Evolutionary conservation across 1,140 invertebrate species (phyloP).

Genomic region (Drosophila nasuta): DNA sequence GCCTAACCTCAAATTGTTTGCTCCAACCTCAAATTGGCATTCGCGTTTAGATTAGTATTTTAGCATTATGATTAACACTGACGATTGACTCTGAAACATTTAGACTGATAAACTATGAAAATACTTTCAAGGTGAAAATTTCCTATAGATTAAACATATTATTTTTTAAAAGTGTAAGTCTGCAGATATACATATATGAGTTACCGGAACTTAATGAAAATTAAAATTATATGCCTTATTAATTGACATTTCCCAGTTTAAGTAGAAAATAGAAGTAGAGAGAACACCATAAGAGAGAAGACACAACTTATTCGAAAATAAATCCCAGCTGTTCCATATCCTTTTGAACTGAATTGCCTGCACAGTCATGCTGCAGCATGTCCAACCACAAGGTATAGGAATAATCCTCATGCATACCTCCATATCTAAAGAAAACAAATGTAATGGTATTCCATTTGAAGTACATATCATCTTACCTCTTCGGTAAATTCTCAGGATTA

Average conservation of each 20-base stretch:
- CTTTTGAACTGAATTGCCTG: slow-evolving; percentile 87
- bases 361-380: slow-evolving; percentile 85
- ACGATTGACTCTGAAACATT: background rate
- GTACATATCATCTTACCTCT: slow-evolving; percentile 84
- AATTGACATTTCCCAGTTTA: slow-evolving; percentile 13
- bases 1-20: slow-evolving; percentile 56
- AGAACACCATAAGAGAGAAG: slow-evolving; percentile 7
- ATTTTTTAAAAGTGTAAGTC: too few species aligned
- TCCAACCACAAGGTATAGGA: slow-evolving; percentile 91
- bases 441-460: background rate
- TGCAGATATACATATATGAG: too few species aligned
- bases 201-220: background rate
- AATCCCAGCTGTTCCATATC: slow-evolving; percentile 88
- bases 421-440: slow-evolving; percentile 84
- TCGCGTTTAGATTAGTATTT: slow-evolving; percentile 30
- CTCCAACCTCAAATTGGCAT: slow-evolving; percentile 57
- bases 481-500: slow-evolving; percentile 89
- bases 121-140: too few species aligned
- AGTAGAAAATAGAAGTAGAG: background rate
- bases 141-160: too few species aligned
- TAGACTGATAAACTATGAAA: too few species aligned
- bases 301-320: slow-evolving; percentile 54
- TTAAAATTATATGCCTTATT: background rate
- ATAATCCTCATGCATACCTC: slow-evolving; percentile 89
- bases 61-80: background rate